Conservation (phyloP, 2,797 vertebrate genomes). For the Pteronotus mesoamericanus region DNA sequence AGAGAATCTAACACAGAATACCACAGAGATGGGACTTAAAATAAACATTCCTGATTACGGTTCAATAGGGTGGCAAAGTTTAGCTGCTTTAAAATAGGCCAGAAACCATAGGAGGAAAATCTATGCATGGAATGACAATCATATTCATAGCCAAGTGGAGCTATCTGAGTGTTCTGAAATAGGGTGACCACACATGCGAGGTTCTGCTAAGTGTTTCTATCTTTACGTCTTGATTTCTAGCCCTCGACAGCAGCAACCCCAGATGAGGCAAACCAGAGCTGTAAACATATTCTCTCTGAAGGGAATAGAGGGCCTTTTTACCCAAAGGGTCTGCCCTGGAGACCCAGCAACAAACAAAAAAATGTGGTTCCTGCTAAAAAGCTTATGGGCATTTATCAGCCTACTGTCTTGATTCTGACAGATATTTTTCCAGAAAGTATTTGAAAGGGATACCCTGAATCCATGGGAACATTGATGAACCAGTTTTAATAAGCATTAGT, state of each 20-base stretch:
- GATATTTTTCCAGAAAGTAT: slow-evolving; percentile 38
- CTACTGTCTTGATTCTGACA: slow-evolving; percentile 9
- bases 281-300: background rate
- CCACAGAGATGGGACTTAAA: background rate
- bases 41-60: background rate
- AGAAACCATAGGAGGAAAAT: background rate
- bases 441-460: background rate
- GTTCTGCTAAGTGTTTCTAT: background rate
- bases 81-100: background rate
- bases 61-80: background rate
- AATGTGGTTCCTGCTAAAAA: background rate
- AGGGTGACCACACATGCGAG: background rate
- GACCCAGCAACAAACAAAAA: background rate
- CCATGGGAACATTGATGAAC: background rate
- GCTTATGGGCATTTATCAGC: background rate
- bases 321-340: background rate
- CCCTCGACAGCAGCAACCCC: background rate
- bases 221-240: background rate
- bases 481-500: background rate
- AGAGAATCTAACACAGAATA: background rate
- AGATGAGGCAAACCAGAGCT: background rate
- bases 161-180: background rate
- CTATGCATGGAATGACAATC: background rate
- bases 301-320: background rate
- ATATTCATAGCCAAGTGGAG: background rate